Conservation (phyloP, 2,888 invertebrate species). For the Choristoneura rosaceana region DNA sequence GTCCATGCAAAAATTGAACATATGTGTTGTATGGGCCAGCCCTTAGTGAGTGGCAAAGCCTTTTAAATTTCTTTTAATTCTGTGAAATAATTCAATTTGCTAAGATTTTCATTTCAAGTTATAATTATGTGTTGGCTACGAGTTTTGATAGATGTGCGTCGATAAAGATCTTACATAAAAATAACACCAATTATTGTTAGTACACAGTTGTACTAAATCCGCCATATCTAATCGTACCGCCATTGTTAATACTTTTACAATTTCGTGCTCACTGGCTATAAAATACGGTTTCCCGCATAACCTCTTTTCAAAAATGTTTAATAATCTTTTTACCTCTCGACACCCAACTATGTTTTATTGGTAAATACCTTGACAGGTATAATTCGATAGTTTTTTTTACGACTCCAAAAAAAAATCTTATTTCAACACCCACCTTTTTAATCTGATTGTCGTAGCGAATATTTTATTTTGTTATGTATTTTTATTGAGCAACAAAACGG, state of each 20-base stretch:
- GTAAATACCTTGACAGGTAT: conserved; percentile 15
- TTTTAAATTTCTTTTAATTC: too few species aligned
- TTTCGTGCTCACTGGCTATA: conserved; percentile 28
- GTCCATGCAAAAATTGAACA: too few species aligned
- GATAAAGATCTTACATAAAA: conserved; percentile 9
- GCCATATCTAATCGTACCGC: conserved; percentile 27
- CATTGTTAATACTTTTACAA: conserved; percentile 21
- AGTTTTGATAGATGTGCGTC: neutral
- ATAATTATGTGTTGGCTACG: neutral
- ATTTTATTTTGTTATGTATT: conserved; percentile 12
- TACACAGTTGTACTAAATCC: conserved; percentile 33
- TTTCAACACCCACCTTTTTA: conserved; percentile 16
- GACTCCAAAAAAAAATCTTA: conserved; percentile 13
- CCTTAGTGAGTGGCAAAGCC: too few species aligned
- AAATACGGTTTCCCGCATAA: conserved; percentile 24
- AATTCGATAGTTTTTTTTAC: conserved; percentile 15
- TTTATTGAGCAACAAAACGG: conserved; percentile 10
- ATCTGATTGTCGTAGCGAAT: conserved; percentile 22
- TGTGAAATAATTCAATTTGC: too few species aligned
- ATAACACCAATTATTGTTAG: conserved; percentile 14
- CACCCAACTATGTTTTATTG: conserved; percentile 22
- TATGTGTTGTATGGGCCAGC: too few species aligned
- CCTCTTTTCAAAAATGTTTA: conserved; percentile 13
- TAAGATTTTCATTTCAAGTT: neutral
- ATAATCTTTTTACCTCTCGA: conserved; percentile 21